A percentile compares a stretch with the other conserved stretches of the same genome.
Evolutionary conservation across 2,888 invertebrate species (phyloP).

Genomic region (Chesias legatella): DNA sequence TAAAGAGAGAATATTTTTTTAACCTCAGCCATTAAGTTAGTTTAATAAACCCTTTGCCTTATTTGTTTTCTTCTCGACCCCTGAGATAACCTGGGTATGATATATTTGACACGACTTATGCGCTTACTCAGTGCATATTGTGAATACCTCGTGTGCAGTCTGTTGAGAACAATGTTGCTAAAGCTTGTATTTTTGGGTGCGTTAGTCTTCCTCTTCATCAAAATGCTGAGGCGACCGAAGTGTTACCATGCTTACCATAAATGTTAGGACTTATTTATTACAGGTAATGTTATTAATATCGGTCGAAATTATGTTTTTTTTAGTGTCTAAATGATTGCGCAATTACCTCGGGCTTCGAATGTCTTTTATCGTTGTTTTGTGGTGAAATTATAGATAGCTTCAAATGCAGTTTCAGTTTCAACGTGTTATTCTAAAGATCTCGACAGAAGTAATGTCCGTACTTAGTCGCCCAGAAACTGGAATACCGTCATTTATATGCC

Average conservation of each 20-base stretch:
- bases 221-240: constrained; percentile 49
- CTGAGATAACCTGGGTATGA: constrained; percentile 25
- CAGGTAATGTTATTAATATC: too few species aligned
- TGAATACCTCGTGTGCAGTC: constrained; percentile 25
- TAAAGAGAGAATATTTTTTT: not conserved
- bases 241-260: constrained; percentile 47
- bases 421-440: too few species aligned
- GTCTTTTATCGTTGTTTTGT: too few species aligned
- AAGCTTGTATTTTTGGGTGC: constrained; percentile 64
- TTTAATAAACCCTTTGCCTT: not conserved
- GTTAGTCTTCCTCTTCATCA: constrained; percentile 61
- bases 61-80: constrained; percentile 15
- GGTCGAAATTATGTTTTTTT: constrained; percentile 1
- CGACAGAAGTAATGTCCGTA: too few species aligned
- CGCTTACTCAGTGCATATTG: constrained; percentile 9
- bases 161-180: constrained; percentile 51
- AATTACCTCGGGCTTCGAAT: too few species aligned
- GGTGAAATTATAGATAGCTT: too few species aligned
- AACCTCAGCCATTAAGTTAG: not conserved
- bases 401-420: too few species aligned
- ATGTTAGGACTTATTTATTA: too few species aligned
- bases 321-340: constrained; percentile 2
- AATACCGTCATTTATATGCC: too few species aligned
- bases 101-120: constrained; percentile 12
- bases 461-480: too few species aligned